Percentiles rank a stretch among this genome's conserved stretches.
Conservation (phyloP, 2,113 vertebrate species). For the Microtus montanus region DNA sequence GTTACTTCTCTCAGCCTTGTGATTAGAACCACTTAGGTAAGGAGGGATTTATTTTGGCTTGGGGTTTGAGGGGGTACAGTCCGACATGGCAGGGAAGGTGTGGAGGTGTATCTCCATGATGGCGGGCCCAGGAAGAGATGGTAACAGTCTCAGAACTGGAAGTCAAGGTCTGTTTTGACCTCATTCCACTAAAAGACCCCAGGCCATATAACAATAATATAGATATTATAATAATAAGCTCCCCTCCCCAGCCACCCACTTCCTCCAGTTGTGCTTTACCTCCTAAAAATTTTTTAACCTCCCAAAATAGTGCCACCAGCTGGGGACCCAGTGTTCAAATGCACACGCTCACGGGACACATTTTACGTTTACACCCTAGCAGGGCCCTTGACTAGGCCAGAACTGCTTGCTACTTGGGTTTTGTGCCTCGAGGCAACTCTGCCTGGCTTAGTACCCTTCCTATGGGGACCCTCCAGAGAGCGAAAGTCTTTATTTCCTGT, state of each 20-base stretch:
- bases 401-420: background rate
- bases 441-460: background rate
- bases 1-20: background rate
- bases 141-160: background rate
- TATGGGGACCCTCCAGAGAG: background rate
- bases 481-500: constrained; percentile 63
- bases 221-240: background rate
- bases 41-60: background rate
- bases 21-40: background rate
- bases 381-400: background rate
- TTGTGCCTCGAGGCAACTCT: background rate
- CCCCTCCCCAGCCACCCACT: background rate
- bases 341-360: background rate
- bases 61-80: background rate
- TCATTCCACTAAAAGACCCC: background rate
- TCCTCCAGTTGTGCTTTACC: background rate
- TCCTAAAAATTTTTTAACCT: background rate
- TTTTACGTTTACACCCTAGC: background rate
- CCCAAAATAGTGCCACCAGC: background rate
- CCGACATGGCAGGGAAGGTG: background rate
- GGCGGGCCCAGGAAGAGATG: background rate
- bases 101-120: background rate
- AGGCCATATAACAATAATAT: background rate
- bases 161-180: background rate
- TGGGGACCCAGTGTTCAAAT: background rate